phyloP scores from a whole-genome alignment of 2,888 invertebrate genomes.

The Aradus depressus region DNA sequence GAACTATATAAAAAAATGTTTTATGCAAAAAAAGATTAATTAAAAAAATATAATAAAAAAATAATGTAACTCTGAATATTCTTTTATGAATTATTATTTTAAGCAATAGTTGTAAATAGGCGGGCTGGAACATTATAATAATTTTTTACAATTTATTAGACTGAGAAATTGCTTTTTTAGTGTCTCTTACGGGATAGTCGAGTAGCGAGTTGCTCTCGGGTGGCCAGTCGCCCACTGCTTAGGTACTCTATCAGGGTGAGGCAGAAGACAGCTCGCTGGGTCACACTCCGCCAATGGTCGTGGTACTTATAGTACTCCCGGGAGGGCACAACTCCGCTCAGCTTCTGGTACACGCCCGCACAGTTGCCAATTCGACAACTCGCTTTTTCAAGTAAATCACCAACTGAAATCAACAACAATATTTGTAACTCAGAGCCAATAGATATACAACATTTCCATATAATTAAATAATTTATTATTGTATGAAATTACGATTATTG shows the following conservation, averaged over 20 bases:
- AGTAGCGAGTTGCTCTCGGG: conserved; percentile 61
- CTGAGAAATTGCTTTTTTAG: too few relatives aligned
- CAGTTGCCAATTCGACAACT: conserved; percentile 55
- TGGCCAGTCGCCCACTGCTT: conserved; percentile 61
- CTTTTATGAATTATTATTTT: too few relatives aligned
- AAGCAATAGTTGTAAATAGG: too few relatives aligned
- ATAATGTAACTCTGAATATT: too few relatives aligned
- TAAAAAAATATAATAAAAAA: too few relatives aligned
- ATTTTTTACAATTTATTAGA: too few relatives aligned
- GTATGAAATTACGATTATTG: conserved; percentile 40
- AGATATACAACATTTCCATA: too few relatives aligned
- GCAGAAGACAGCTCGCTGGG: conserved; percentile 67
- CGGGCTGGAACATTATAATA: too few relatives aligned
- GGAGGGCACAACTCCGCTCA: conserved; percentile 55
- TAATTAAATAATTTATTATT: neutral
- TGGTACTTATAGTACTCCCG: conserved; percentile 78
- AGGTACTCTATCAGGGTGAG: conserved; percentile 68
- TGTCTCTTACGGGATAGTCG: conserved; percentile 48
- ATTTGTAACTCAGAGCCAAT: too few relatives aligned
- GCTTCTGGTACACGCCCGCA: conserved; percentile 48
- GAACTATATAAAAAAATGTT: too few relatives aligned
- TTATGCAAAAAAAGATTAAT: too few relatives aligned
- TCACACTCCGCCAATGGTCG: conserved; percentile 77
- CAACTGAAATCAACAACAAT: conserved; percentile 40
- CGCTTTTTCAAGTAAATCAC: conserved; percentile 43